These are phyloP conservation scores for Platerodrilus igneus DNA, from an alignment of 2,888 invertebrate species.

Conservation along the genomic window DNA sequence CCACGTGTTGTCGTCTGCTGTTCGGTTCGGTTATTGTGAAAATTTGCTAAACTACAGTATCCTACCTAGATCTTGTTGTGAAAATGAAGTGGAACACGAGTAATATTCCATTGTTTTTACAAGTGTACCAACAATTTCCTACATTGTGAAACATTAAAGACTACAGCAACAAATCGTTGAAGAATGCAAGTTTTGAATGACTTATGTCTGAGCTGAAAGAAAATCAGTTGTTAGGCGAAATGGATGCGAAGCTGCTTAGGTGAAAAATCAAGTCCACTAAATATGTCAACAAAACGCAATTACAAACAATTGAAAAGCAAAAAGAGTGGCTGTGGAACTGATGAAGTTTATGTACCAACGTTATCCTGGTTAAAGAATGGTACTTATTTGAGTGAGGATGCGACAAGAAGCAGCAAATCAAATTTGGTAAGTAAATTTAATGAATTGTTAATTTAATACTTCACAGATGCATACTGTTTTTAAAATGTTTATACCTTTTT, in stretches of 20 bases:
- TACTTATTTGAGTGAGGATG: conserved; percentile 8
- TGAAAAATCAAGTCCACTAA: conserved; percentile 31
- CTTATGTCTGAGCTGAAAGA: conserved; percentile 7
- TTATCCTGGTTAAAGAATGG: conserved; percentile 36
- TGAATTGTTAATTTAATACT: conserved; percentile 1
- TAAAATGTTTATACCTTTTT: background rate
- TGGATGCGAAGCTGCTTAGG: conserved; percentile 12
- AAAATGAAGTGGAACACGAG: too few relatives aligned
- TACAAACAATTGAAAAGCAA: conserved; percentile 35
- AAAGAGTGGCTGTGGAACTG: conserved; percentile 32
- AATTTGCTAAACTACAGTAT: too few relatives aligned
- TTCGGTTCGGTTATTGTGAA: too few relatives aligned
- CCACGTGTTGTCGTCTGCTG: too few relatives aligned
- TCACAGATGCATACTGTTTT: background rate
- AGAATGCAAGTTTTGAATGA: conserved; percentile 1
- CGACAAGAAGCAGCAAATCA: conserved; percentile 13
- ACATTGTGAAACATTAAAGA: conserved; percentile 7
- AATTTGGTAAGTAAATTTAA: conserved; percentile 13
- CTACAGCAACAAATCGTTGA: too few relatives aligned
- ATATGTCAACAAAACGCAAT: conserved; percentile 33
- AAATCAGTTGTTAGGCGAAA: conserved; percentile 8
- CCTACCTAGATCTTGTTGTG: too few relatives aligned
- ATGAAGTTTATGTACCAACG: conserved; percentile 36
- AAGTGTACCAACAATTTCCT: conserved; percentile 3
- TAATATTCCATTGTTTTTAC: conserved; percentile 1